Percentiles rank a stretch among this genome's conserved stretches.
phyloP scores from a whole-genome alignment of 2,113 vertebrate genomes.

The Elachura formosa region DNA sequence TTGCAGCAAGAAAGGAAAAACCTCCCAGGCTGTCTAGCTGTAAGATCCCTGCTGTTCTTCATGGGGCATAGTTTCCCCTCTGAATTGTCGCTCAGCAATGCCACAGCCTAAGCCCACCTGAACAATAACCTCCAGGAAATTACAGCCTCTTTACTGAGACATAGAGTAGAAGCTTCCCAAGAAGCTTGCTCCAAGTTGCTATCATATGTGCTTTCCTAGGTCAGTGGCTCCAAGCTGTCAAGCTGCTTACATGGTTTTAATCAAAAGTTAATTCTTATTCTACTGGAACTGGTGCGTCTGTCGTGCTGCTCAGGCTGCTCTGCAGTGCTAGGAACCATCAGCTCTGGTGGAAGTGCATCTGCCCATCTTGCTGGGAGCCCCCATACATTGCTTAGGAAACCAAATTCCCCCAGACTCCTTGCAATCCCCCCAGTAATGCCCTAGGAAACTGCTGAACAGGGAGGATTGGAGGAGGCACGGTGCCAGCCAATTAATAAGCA shows the following conservation, averaged over 20 bases:
- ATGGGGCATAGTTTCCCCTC: background rate
- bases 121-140: fast-evolving
- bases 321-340: background rate
- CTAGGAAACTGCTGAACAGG: background rate
- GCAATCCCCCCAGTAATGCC: background rate
- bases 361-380: background rate
- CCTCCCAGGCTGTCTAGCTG: fast-evolving
- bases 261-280: slow-evolving; percentile 30
- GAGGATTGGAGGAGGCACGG: background rate
- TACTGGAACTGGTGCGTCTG: background rate
- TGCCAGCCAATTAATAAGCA: background rate
- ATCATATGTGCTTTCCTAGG: background rate
- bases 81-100: background rate
- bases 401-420: background rate
- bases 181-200: background rate
- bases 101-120: background rate
- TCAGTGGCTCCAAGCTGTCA: slow-evolving; percentile 20
- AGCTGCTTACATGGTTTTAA: slow-evolving; percentile 8
- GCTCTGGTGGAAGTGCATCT: background rate
- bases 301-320: background rate
- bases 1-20: background rate
- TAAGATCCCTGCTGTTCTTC: background rate
- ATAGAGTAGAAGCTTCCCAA: background rate
- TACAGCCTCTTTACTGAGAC: background rate
- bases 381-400: background rate